Percentiles rank a stretch among this genome's conserved stretches.
Evolutionary conservation across 1,140 invertebrate genomes (phyloP).

Genomic region (Aphaenogaster ashmeadi): DNA sequence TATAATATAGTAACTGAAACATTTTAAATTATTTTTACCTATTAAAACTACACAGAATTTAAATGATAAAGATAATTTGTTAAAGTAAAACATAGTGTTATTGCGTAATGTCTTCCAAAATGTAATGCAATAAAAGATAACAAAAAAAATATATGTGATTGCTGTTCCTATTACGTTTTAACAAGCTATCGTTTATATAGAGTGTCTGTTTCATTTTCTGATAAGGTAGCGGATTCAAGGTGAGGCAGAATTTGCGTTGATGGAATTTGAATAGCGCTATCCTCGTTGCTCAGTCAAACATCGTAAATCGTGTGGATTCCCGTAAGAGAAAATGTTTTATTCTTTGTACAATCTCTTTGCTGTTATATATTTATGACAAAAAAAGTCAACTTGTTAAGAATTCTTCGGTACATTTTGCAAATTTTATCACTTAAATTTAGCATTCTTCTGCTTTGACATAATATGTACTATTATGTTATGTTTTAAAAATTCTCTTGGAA

Average conservation of each 20-base stretch:
- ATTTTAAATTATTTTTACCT: neutral
- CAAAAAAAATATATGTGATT: neutral
- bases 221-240: constrained; percentile 51
- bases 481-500: neutral
- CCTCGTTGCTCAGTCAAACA: constrained; percentile 4
- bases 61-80: neutral
- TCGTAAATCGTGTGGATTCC: neutral
- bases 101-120: neutral
- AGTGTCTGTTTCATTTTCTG: constrained; percentile 46
- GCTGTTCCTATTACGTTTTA: neutral
- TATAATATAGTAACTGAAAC: neutral
- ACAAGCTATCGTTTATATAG: constrained; percentile 23
- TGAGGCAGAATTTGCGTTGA: neutral
- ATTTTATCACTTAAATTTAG: neutral
- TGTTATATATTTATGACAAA: neutral
- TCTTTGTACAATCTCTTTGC: neutral
- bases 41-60: neutral
- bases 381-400: neutral
- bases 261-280: constrained; percentile 19
- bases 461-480: constrained; percentile 2
- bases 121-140: neutral
- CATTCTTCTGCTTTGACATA: neutral
- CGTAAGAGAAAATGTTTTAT: neutral
- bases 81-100: neutral
- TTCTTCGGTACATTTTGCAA: neutral